These are phyloP conservation scores for Willisornis vidua DNA, from an alignment of 2,113 vertebrate genomes.

Conservation along the genomic window DNA sequence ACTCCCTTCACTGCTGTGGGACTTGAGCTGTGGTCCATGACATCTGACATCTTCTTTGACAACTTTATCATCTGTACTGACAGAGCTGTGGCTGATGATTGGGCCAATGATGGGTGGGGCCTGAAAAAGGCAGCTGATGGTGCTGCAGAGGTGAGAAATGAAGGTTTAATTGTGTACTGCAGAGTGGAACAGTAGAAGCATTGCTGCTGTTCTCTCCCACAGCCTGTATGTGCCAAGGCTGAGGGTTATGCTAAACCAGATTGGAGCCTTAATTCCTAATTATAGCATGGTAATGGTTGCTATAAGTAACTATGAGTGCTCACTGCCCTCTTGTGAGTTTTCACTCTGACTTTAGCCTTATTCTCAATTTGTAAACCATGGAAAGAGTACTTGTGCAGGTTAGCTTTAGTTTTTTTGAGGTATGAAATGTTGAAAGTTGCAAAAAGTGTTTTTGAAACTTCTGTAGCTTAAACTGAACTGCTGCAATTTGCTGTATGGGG, in stretches of 20 bases:
- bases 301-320: not conserved
- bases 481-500: not conserved
- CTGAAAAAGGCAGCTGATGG: constrained; percentile 96
- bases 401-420: not conserved
- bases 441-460: not conserved
- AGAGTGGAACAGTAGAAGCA: not conserved
- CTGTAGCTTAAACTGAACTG: not conserved
- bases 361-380: not conserved
- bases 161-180: not conserved
- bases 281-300: not conserved
- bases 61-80: constrained; percentile 94
- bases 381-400: not conserved
- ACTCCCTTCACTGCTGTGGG: constrained; percentile 89
- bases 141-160: constrained; percentile 86
- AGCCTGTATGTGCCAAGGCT: not conserved
- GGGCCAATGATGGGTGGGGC: constrained; percentile 92
- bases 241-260: not conserved
- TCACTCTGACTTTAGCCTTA: not conserved
- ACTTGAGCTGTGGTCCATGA: constrained; percentile 98
- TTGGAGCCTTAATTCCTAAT: not conserved
- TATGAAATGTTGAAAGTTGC: not conserved
- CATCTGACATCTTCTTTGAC: constrained; percentile 97
- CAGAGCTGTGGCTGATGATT: constrained; percentile 86
- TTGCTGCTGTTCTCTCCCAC: not conserved
- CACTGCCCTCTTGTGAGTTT: not conserved